Conservation (phyloP, 1,140 invertebrate genomes). For the Drosophila simulans region DNA sequence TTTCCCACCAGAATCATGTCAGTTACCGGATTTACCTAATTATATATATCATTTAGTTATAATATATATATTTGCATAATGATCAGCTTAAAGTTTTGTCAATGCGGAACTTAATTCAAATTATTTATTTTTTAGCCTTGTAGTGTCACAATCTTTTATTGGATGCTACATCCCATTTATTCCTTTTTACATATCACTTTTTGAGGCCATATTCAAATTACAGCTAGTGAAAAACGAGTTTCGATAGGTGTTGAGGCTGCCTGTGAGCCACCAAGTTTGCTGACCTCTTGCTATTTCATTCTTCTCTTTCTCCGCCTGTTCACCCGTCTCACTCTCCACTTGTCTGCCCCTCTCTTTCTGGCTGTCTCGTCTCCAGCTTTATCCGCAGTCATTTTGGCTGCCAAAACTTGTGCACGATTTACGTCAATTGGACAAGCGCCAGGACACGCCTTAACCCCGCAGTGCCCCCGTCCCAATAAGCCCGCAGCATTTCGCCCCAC, state of each 20-base stretch:
- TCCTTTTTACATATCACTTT: too few relatives aligned
- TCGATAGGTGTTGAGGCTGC: conserved; percentile 2
- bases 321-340: background rate
- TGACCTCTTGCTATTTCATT: conserved; percentile 44
- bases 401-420: conserved; percentile 77
- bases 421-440: conserved; percentile 74
- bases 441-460: conserved; percentile 54
- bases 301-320: background rate
- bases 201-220: background rate
- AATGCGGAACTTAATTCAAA: too few relatives aligned
- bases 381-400: conserved; percentile 72
- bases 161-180: too few relatives aligned
- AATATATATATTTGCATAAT: too few relatives aligned
- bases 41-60: too few relatives aligned
- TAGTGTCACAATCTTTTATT: too few relatives aligned
- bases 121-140: too few relatives aligned
- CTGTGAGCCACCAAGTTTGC: conserved; percentile 42
- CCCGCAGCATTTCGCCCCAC: conserved; percentile 2
- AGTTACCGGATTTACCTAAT: too few relatives aligned
- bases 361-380: conserved; percentile 37
- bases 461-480: conserved; percentile 15
- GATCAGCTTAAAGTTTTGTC: too few relatives aligned
- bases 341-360: background rate
- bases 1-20: too few relatives aligned
- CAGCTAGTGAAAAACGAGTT: background rate